Evolutionary conservation across 2,797 vertebrate species (phyloP).

Genomic region (Iguana delicatissima): DNA sequence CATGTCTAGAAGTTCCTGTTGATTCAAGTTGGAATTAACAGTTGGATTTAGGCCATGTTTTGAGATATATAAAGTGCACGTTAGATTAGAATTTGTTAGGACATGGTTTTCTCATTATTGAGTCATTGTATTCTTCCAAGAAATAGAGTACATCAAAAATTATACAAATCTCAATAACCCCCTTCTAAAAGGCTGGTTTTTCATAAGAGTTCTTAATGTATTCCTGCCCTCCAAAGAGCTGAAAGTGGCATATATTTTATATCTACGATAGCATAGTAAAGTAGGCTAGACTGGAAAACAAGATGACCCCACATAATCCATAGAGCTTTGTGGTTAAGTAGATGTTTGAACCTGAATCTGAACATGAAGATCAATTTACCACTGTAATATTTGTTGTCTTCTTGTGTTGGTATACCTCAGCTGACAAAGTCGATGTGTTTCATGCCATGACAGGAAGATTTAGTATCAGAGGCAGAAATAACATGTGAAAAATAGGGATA

Average conservation of each 20-base stretch:
- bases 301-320: not conserved
- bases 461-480: too few species aligned
- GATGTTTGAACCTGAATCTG: not conserved
- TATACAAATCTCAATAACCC: too few species aligned
- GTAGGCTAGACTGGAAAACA: not conserved
- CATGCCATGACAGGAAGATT: too few species aligned
- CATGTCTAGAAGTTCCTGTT: too few species aligned
- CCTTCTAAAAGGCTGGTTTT: too few species aligned
- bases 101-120: not conserved
- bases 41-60: not conserved
- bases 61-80: not conserved
- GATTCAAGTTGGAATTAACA: too few species aligned
- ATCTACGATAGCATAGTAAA: not conserved
- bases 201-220: too few species aligned
- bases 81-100: not conserved
- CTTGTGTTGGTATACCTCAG: not conserved
- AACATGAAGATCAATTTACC: not conserved
- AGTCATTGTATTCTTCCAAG: not conserved
- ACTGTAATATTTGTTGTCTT: not conserved
- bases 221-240: not conserved
- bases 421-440: too few species aligned
- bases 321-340: not conserved
- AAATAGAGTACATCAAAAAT: not conserved
- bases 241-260: not conserved
- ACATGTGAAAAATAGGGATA: too few species aligned